phyloP scores from a whole-genome alignment of 2,797 vertebrate genomes.

The Microctenopoma stevenorrisi region DNA sequence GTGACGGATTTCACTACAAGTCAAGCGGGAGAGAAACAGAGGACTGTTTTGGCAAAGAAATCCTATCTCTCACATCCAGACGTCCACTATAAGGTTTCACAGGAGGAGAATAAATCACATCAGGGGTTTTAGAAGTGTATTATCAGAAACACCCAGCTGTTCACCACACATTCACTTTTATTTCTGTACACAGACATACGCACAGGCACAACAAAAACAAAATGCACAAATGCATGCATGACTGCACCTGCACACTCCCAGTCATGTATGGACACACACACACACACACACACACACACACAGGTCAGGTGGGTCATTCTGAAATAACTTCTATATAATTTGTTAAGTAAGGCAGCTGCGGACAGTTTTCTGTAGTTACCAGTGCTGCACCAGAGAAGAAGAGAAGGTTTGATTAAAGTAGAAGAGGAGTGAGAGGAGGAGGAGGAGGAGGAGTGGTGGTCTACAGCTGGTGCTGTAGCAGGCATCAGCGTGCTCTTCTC shows the following conservation, averaged over 20 bases:
- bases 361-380: slow-evolving; percentile 25
- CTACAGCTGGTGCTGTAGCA: slow-evolving; percentile 69
- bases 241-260: neutral
- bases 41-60: slow-evolving; percentile 47
- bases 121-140: slow-evolving; percentile 40
- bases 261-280: neutral
- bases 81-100: slow-evolving; percentile 43
- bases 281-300: too few relatives aligned
- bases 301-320: slow-evolving; percentile 35
- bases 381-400: slow-evolving; percentile 44
- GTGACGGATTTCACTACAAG: slow-evolving; percentile 63
- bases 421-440: slow-evolving; percentile 43
- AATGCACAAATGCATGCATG: slow-evolving; percentile 10
- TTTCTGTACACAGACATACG: neutral
- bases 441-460: slow-evolving; percentile 53
- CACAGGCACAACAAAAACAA: neutral
- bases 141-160: slow-evolving; percentile 55
- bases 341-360: slow-evolving; percentile 31
- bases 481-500: slow-evolving; percentile 53
- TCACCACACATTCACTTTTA: slow-evolving; percentile 7
- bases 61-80: slow-evolving; percentile 67
- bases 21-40: slow-evolving; percentile 20
- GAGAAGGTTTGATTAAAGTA: slow-evolving; percentile 42
- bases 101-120: slow-evolving; percentile 44
- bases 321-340: slow-evolving; percentile 52